Base-by-base conservation (phyloP, 92 coral and sea anemone genomes). In the Palythoa caribaeorum region DNA sequence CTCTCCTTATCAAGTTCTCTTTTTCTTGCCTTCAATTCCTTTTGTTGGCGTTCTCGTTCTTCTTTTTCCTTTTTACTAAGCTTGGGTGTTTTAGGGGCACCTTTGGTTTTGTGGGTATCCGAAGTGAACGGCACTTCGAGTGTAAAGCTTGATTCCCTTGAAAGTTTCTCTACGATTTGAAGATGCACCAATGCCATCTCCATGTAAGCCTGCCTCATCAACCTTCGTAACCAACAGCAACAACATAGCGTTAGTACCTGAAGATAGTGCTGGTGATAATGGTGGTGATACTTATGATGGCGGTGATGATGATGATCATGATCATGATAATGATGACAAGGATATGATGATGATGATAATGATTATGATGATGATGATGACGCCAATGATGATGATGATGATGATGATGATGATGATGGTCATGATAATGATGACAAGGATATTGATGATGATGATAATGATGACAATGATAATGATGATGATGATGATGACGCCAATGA, bases 141-240 rank as follows among this genome's bases (percentile, higher is more conserved):
- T 2, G 38, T 81, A 7, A 44, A 65, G 21, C 59, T 80, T 11
- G 63, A 2, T 20, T 81, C 74, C 48, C 59, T 28, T 71, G 76
- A 84, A 73, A 87, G 74, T 38, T 88, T 77, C 53, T 91, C 84
- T 20, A 89, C 79, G 80, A 93, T 92, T 16, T 79, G 59, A 48
- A 95, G 78, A 76, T 90, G 91, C 37, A 92, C 92, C 54, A 93
- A 44, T 15, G 97, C 93, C 36, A 97, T 91, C 73, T 95, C 97
- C 89, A 95, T 87, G 89, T 97, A 97, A 16, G 97, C 98, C 53
- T 92, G 95, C 89, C 91, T 94, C 97, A 97, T 97, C 77, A 95
- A 89, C 39, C 99, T 97, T 73, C 3, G 36, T 3, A 54, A 77
- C 2, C 47, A 37, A 28, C 28, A 76, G 38, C 20, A 6, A 12